phyloP scores from a whole-genome alignment of 2,797 vertebrate species.

The Epinephelus malabaricus region DNA sequence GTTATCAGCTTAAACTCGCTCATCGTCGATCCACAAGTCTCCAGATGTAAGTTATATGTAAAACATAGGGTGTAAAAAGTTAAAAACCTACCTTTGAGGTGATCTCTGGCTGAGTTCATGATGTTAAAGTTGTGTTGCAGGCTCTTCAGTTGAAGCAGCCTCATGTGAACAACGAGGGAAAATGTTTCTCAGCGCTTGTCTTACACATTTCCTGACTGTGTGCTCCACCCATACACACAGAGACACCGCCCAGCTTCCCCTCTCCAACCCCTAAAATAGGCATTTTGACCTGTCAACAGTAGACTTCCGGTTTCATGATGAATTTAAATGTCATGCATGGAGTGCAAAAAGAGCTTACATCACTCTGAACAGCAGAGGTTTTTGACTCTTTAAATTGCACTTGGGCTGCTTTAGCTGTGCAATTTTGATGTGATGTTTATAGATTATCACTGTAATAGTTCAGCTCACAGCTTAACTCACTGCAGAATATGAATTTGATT shows the following conservation, averaged over 20 bases:
- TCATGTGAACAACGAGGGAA: conserved; percentile 11
- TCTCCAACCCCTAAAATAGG: neutral
- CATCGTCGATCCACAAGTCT: too few relatives aligned
- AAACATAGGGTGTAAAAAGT: neutral
- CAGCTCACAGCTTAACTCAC: too few relatives aligned
- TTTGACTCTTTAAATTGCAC: too few relatives aligned
- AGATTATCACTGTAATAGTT: too few relatives aligned
- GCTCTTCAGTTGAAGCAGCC: neutral
- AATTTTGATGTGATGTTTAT: too few relatives aligned
- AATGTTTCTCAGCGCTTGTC: conserved; percentile 2
- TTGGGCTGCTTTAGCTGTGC: too few relatives aligned
- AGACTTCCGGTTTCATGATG: neutral
- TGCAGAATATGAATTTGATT: too few relatives aligned
- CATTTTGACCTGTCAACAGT: neutral
- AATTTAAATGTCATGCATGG: too few relatives aligned
- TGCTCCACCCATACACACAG: conserved; percentile 61
- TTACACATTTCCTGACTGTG: conserved; percentile 64
- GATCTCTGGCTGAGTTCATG: conserved; percentile 6
- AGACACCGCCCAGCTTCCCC: conserved; percentile 51
- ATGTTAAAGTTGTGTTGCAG: neutral
- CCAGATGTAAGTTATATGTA: neutral
- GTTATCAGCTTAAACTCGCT: neutral
- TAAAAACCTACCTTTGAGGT: conserved; percentile 29
- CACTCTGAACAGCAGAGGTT: too few relatives aligned
- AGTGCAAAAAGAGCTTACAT: neutral